A percentile compares a stretch with the other conserved stretches of the same genome.
Evolutionary conservation across 1,140 invertebrate genomes (phyloP).

Genomic region (Neodiprion pinetum): DNA sequence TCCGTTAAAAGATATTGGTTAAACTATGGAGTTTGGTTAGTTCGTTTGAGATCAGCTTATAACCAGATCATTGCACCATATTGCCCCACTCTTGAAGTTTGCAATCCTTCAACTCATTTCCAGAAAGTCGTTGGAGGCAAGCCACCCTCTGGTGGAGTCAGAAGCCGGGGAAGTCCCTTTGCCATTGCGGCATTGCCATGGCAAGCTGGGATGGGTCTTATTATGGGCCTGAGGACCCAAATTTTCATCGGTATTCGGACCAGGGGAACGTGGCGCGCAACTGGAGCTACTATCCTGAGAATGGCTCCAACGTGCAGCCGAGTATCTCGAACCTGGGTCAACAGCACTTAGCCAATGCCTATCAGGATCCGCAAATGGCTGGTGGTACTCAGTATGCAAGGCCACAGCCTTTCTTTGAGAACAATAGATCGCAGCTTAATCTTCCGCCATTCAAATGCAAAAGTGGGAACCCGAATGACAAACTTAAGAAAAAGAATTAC

Average conservation of each 20-base stretch:
- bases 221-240: conserved; percentile 44
- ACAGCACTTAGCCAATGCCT: conserved; percentile 25
- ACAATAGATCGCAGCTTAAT: neutral
- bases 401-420: conserved; percentile 16
- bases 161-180: neutral
- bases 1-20: neutral
- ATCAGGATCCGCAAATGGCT: conserved; percentile 21
- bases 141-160: neutral
- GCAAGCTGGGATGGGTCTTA: conserved; percentile 59
- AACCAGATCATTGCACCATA: neutral
- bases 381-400: conserved; percentile 20
- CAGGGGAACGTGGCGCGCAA: conserved; percentile 27
- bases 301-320: conserved; percentile 30
- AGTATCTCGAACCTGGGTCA: conserved; percentile 26
- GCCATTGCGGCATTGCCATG: conserved; percentile 35
- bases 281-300: conserved; percentile 40
- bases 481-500: conserved; percentile 18
- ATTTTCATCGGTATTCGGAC: conserved; percentile 42
- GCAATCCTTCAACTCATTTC: no score
- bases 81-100: neutral
- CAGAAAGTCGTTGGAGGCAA: no score
- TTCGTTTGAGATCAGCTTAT: neutral
- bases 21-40: conserved; percentile 2
- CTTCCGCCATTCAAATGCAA: conserved; percentile 4
- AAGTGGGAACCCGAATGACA: conserved; percentile 23